phyloP scores from a whole-genome alignment of 2,113 vertebrate species.

The Channa maculata region DNA sequence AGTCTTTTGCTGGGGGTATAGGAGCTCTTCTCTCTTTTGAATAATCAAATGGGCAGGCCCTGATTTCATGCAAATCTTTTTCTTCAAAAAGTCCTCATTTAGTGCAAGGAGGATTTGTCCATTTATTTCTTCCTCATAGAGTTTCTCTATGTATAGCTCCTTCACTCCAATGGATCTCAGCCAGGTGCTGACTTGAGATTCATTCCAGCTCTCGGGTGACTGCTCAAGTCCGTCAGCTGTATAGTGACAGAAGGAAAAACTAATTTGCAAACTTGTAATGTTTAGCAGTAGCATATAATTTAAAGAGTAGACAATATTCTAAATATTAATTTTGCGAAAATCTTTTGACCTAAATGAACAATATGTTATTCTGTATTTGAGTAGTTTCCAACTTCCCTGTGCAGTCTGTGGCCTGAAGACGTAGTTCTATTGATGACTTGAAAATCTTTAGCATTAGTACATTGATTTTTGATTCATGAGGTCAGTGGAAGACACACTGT shows the following conservation, averaged over 20 bases:
- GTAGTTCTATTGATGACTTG: no score
- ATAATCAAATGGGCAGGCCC: conserved; percentile 83
- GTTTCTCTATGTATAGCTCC: conserved; percentile 76
- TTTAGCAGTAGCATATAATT: neutral
- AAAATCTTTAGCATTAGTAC: no score
- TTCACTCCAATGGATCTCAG: conserved; percentile 81
- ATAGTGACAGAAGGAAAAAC: conserved; percentile 7
- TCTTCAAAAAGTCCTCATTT: conserved; percentile 78
- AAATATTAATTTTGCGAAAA: neutral
- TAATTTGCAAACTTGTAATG: neutral
- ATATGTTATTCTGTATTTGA: neutral
- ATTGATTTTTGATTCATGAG: no score
- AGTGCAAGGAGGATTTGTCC: conserved; percentile 78
- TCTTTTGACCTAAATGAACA: no score
- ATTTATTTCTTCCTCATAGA: conserved; percentile 82
- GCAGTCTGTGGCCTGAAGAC: no score
- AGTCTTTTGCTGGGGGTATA: conserved; percentile 14
- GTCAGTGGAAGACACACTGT: no score
- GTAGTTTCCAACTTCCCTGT: neutral
- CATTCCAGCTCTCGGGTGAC: conserved; percentile 80
- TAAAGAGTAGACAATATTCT: neutral
- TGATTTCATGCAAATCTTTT: conserved; percentile 78
- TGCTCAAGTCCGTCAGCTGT: conserved; percentile 59
- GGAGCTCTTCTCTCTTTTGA: conserved; percentile 77
- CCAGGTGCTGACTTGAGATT: conserved; percentile 83